Conservation (phyloP, 2,113 vertebrate genomes). For the Dasypus novemcinctus region DNA sequence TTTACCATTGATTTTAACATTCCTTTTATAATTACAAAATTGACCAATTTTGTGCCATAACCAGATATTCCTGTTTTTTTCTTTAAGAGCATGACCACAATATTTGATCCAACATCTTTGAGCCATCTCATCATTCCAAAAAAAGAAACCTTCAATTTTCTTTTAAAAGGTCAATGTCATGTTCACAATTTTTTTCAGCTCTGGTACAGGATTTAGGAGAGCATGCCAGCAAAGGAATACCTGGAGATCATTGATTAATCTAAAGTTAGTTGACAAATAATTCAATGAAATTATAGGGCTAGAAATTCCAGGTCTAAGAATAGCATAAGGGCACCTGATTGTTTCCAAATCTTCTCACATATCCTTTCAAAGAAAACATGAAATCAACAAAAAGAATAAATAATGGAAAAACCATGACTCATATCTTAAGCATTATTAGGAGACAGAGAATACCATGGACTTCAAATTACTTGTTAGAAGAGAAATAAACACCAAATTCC, state of each 20-base stretch:
- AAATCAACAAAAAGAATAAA: background rate
- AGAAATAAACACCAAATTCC: background rate
- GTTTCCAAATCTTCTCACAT: background rate
- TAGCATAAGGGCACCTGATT: background rate
- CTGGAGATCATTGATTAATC: background rate
- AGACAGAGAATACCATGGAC: background rate
- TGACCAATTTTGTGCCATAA: background rate
- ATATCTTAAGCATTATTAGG: background rate
- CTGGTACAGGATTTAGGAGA: background rate
- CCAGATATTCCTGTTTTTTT: background rate
- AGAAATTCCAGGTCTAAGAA: background rate
- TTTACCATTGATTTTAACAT: background rate
- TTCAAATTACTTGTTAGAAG: background rate
- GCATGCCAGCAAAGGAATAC: background rate
- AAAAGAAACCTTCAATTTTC: background rate
- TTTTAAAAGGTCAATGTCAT: background rate
- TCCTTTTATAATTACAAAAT: background rate
- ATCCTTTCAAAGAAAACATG: background rate
- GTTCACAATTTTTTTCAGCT: background rate
- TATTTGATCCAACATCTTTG: background rate
- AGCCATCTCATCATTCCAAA: background rate
- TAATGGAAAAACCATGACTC: background rate
- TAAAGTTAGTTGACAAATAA: background rate
- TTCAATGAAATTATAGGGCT: background rate
- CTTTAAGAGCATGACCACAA: background rate